Conservation (phyloP, 2,888 invertebrate genomes). For the Gerris lacustris region DNA sequence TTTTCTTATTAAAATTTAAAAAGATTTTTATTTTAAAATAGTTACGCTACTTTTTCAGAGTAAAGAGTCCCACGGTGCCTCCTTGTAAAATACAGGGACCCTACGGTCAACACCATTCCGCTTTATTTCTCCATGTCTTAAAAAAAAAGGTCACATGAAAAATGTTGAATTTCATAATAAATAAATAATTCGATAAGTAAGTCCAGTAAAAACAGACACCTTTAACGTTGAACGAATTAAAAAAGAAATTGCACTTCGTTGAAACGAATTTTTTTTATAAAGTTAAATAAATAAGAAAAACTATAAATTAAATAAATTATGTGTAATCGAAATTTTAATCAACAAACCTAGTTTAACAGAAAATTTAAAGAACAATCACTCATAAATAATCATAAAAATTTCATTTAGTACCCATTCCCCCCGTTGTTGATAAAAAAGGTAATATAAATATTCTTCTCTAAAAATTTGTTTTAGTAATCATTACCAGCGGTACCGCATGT, state of each 20-base stretch:
- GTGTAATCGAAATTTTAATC: not conserved
- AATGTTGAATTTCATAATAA: not conserved
- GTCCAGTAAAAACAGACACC: not conserved
- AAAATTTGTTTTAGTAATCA: not conserved
- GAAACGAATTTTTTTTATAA: not conserved
- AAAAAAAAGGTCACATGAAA: not conserved
- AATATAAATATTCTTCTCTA: not conserved
- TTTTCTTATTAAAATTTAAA: too few relatives aligned
- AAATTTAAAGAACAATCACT: slow-evolving; percentile 2
- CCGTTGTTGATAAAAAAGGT: not conserved
- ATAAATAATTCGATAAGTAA: not conserved
- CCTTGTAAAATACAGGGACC: too few relatives aligned
- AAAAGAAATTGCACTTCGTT: not conserved
- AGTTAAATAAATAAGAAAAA: not conserved
- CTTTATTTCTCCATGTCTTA: not conserved
- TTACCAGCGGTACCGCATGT: not conserved
- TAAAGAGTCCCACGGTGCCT: too few relatives aligned
- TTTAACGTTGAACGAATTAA: not conserved
- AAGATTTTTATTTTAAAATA: too few relatives aligned
- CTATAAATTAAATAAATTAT: not conserved
- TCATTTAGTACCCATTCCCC: not conserved
- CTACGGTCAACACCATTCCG: not conserved
- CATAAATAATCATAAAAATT: not conserved
- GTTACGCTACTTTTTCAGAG: too few relatives aligned
- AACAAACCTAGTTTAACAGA: slow-evolving; percentile 1